Evolutionary conservation across 2,888 invertebrate species (phyloP), one percentile per base, ranked within the genome.

Genomic region (Lypha dubia): DNA sequence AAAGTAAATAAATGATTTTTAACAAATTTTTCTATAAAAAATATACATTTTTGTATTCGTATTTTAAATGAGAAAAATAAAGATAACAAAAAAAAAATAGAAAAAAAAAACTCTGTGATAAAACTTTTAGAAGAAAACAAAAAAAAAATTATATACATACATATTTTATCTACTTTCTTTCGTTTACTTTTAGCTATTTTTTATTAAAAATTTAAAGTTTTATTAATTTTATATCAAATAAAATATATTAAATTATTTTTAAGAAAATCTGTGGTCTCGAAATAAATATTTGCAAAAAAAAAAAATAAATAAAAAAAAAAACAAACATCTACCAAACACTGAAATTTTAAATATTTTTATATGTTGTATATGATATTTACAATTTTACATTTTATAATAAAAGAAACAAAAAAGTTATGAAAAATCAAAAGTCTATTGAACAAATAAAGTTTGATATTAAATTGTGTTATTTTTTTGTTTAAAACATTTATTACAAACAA

Each of bases 181-280:
- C 74, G 71, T 86, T 86, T 85, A 87, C 82, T 86, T 86, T 85
- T 85, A 87, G 87, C 80, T 76, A 70, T 53, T 65, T 73, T 60
- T 74, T 35, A 74, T 75, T 17, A 60, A 46, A 28, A 60, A n/a
- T n/a, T n/a, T n/a, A n/a, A 46, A 71, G 35, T 17, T 22, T 20
- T 51, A 65, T 58, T 62, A 32, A 41, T 68, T 46, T 62, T 51
- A 80, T 51, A 51, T 71, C 28, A 24, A 41, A 58, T 35, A 82
- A 35, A 15, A 65, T 62, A 76, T 53, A 62, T 62, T 44, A 41
- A 58, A 70, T 77, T 68, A 82, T 70, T 22, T 71, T 70, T 76
- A 74, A 76, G 67, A 67, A 44, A 58, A 68, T 32, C 53, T 77
- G 53, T 76, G 76, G 32, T 74, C 62, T 73, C 44, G 11, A 79